Conservation (phyloP, 2,113 vertebrate species). For the Sclerurus mexicanus region DNA sequence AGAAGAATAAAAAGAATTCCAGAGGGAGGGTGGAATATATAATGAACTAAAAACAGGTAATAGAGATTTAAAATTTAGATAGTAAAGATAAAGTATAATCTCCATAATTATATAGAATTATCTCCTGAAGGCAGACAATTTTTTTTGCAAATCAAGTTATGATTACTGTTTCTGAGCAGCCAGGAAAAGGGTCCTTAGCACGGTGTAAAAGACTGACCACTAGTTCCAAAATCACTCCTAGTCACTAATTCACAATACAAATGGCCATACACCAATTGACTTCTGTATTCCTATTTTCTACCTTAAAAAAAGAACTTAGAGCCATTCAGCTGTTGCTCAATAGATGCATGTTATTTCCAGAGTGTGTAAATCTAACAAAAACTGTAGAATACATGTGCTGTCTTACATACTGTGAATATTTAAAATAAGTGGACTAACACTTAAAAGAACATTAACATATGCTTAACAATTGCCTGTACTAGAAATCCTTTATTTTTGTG, state of each 20-base stretch:
- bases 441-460: not conserved
- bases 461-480: not conserved
- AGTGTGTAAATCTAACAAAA: not conserved
- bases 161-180: not conserved
- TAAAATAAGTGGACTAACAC: not conserved
- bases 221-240: not conserved
- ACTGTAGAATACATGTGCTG: not conserved
- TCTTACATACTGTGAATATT: not conserved
- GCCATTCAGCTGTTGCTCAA: not conserved
- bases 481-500: not conserved
- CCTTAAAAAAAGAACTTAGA: not conserved
- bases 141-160: not conserved
- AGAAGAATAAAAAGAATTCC: not conserved
- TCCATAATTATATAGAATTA: not conserved
- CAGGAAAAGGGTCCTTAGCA: not conserved
- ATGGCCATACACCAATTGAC: not conserved
- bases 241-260: not conserved
- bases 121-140: not conserved
- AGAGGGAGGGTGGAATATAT: not conserved
- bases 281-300: not conserved
- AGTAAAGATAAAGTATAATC: not conserved
- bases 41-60: not conserved
- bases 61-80: not conserved
- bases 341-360: not conserved
- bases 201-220: not conserved